Evolutionary conservation across 1,140 invertebrate genomes (phyloP).

Genomic region (Saccostrea cuccullata): DNA sequence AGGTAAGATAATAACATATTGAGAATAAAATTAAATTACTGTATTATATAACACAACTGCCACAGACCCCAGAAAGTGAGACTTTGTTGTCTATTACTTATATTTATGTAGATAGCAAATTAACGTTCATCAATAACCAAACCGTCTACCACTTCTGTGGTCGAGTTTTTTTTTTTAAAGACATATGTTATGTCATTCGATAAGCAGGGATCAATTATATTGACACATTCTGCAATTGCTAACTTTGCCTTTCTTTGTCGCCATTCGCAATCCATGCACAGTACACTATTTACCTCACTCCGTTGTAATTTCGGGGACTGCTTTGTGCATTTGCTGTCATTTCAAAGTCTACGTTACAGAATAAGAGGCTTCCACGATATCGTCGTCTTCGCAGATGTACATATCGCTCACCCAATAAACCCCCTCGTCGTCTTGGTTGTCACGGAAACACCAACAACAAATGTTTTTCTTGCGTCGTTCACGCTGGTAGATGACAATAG

Average conservation of each 20-base stretch:
- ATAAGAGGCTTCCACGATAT: not conserved
- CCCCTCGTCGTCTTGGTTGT: constrained; percentile 5
- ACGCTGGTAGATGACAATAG: not conserved
- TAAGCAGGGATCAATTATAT: not conserved
- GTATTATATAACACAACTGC: no score
- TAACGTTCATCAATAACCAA: no score
- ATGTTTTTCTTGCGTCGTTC: constrained; percentile 29
- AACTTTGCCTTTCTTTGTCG: not conserved
- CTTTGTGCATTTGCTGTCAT: not conserved
- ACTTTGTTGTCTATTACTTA: no score
- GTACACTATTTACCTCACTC: not conserved
- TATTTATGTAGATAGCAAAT: no score
- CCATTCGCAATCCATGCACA: not conserved
- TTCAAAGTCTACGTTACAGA: not conserved
- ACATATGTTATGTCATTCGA: not conserved
- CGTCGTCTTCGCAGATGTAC: not conserved
- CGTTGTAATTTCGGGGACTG: not conserved
- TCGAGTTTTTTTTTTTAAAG: no score
- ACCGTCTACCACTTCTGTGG: no score
- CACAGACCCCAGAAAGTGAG: no score
- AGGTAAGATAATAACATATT: no score
- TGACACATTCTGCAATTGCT: not conserved
- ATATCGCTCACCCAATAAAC: not conserved
- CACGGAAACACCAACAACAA: constrained; percentile 21
- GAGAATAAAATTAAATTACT: no score